Evolutionary conservation across 2,888 invertebrate genomes (phyloP).

Genomic region (Altica lythri): DNA sequence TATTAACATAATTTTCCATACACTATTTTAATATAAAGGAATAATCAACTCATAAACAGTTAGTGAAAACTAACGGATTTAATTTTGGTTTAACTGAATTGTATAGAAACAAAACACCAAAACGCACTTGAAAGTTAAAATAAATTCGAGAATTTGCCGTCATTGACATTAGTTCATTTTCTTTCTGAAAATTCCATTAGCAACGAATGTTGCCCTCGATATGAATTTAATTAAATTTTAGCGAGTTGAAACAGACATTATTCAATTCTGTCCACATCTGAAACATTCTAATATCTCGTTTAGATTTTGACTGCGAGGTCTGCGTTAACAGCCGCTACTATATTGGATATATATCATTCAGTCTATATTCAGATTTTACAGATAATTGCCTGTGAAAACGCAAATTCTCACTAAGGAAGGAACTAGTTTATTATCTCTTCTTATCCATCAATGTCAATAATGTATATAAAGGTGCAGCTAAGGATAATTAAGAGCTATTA

Average conservation of each 20-base stretch:
- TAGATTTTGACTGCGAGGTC: background rate
- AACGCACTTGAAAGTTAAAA: no score
- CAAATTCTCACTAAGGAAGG: slow-evolving; percentile 11
- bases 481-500: no score
- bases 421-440: slow-evolving; percentile 14
- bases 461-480: no score
- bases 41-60: no score
- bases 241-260: slow-evolving; percentile 19
- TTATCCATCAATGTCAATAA: no score
- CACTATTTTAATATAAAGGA: no score
- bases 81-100: no score
- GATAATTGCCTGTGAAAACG: slow-evolving; percentile 19
- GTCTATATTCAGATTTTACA: slow-evolving; percentile 16
- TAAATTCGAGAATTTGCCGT: background rate
- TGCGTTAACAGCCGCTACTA: background rate
- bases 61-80: no score
- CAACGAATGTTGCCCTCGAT: slow-evolving; percentile 10
- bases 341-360: slow-evolving; percentile 10
- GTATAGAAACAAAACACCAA: no score
- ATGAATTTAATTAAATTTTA: slow-evolving; percentile 21
- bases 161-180: slow-evolving; percentile 10
- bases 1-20: no score
- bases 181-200: slow-evolving; percentile 7
- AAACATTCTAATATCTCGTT: slow-evolving; percentile 25
- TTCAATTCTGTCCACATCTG: slow-evolving; percentile 21